These are phyloP conservation scores for Mormyrus lacerda DNA, from an alignment of 2,113 vertebrate species.

Conservation along the genomic window DNA sequence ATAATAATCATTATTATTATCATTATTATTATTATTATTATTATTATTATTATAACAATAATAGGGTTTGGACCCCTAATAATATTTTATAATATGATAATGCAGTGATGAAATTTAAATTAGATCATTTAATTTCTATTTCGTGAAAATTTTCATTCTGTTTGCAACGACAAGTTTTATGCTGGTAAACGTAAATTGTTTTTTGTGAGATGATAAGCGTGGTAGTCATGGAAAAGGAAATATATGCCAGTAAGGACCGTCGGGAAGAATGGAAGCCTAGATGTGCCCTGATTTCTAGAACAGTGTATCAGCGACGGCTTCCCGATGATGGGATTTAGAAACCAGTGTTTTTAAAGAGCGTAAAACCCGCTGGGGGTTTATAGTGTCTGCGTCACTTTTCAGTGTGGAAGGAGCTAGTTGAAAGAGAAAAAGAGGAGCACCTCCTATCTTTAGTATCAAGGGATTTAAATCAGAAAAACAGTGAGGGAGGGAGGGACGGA, in stretches of 20 bases:
- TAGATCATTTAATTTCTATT: neutral
- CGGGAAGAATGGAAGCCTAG: neutral
- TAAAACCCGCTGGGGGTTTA: neutral
- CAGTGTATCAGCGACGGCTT: neutral
- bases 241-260: neutral
- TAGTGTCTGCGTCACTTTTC: slow-evolving; percentile 33
- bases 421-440: slow-evolving; percentile 32
- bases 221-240: neutral
- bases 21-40: neutral
- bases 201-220: neutral
- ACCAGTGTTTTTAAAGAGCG: neutral
- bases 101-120: neutral
- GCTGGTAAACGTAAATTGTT: neutral
- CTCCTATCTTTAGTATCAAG: slow-evolving; percentile 33
- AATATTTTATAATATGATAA: neutral
- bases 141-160: neutral
- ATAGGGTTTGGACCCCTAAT: neutral
- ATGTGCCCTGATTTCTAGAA: neutral
- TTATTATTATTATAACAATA: neutral
- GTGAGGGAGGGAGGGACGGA: slow-evolving; percentile 20
- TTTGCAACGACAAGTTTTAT: neutral
- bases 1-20: neutral
- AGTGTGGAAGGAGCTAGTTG: slow-evolving; percentile 19
- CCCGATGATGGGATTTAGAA: neutral
- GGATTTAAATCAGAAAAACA: slow-evolving; percentile 36